Evolutionary conservation across 2,797 vertebrate genomes (phyloP).

Genomic region (Syncerus caffer): DNA sequence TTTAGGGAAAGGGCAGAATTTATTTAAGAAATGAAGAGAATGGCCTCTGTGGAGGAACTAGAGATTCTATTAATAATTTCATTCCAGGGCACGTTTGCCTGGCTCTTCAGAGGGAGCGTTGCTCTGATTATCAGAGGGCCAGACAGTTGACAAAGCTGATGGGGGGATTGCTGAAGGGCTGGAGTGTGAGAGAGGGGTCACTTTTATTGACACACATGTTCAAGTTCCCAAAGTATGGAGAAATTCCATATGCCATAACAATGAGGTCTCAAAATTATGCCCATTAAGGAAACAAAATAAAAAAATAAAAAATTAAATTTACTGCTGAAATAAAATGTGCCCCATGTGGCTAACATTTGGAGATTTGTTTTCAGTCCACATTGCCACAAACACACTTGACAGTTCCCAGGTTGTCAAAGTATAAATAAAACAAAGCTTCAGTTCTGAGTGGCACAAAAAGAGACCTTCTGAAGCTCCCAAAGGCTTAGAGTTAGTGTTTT

Average conservation of each 20-base stretch:
- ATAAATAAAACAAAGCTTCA: conserved; percentile 32
- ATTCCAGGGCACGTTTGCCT: rapidly evolving
- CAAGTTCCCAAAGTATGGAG: conserved; percentile 6
- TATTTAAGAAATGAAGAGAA: neutral
- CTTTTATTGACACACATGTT: conserved; percentile 40
- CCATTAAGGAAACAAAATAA: conserved; percentile 6
- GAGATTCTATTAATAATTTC: neutral
- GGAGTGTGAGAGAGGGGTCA: neutral
- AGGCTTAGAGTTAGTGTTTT: neutral
- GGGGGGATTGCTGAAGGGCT: neutral
- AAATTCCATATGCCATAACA: conserved; percentile 50
- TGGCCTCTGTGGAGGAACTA: too few relatives aligned
- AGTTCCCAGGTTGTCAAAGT: conserved; percentile 38
- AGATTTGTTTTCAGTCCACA: conserved; percentile 43
- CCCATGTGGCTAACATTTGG: conserved; percentile 63
- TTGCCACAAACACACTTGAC: neutral
- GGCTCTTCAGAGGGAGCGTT: neutral
- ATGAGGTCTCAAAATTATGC: conserved; percentile 38
- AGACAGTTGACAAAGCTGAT: neutral
- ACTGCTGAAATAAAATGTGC: conserved; percentile 46
- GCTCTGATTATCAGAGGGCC: neutral
- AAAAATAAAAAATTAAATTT: neutral
- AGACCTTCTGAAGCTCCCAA: neutral
- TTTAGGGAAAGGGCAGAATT: neutral
- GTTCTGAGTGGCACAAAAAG: neutral